Base-by-base conservation (phyloP, 2,888 invertebrate genomes). In the Lydus trimaculatus region DNA sequence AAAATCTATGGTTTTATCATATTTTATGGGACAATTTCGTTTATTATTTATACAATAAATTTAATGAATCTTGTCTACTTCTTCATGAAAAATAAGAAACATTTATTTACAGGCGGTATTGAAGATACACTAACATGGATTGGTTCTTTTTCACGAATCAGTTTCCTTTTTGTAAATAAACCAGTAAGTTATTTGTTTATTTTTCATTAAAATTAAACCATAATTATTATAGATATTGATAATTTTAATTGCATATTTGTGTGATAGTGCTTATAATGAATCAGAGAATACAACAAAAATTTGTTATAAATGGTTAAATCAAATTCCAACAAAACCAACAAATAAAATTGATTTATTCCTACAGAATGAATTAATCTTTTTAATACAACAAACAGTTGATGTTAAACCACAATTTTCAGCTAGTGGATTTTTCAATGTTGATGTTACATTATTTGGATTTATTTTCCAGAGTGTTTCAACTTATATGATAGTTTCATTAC, bases 401-500 rank as follows among this genome's bases (percentile, higher is more conserved):
- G 56, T 58, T 5, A 65, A 67, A 65, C 73, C 73, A 7, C 67
- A 65, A 67, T 73, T 73, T 52, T 65, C 71, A n/a, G 73, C 73
- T 15, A 63, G 63, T 52, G 65, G 69, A 63, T 63, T 71, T 5
- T 71, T 73, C 56, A 65, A 71, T 52, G 60, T 73, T 11, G 56
- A 71, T 56, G 69, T 58, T 43, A 17, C 58, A n/a, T 58, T 73
- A 52, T n/a, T 71, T 0, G 39, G 39, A 39, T 2, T 39, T 13
- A n/a, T 39, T 13, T 15, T 39, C 5, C 1, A 39, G 2, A 2
- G 6, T 15, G 39, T 39, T 15, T 1, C 5, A 39, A 3, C 39
- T 39, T 39, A 39, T n/a, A 39, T 15, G 5, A 39, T 39, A 1
- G 15, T 39, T 39, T 15, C 39, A 39, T 13, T 39, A 15, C 39